Percentiles rank a stretch among this genome's conserved stretches.
These are phyloP conservation scores for Balaenoptera acutorostrata DNA, from an alignment of 2,113 vertebrate species.

Conservation along the genomic window DNA sequence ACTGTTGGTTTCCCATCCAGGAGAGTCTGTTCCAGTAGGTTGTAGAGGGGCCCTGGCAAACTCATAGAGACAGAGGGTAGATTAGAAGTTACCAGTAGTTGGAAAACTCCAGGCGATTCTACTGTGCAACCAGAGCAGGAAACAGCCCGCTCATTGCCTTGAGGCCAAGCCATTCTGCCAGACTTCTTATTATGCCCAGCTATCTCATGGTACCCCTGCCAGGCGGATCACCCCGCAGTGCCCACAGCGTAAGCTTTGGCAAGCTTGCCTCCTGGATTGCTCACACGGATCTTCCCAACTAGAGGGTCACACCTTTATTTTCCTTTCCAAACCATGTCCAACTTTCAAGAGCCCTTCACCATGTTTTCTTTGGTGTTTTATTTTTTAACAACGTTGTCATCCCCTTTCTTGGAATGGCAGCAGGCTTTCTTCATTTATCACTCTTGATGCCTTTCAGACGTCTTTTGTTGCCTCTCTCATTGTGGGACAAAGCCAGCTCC, in stretches of 20 bases:
- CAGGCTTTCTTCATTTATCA: not conserved
- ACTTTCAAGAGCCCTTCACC: not conserved
- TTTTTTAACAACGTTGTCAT: not conserved
- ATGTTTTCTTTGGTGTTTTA: fast-evolving
- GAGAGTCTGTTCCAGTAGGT: not conserved
- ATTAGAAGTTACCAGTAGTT: not conserved
- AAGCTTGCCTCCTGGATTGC: not conserved
- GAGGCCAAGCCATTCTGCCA: not conserved
- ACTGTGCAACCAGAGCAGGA: no score
- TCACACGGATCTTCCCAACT: not conserved
- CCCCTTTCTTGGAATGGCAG: not conserved
- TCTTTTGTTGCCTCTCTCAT: not conserved
- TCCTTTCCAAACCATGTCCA: not conserved
- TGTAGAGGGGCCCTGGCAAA: not conserved
- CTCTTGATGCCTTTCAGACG: not conserved
- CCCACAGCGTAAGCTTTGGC: no score
- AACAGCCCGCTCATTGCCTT: not conserved
- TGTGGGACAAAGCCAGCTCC: not conserved
- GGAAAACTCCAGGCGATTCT: not conserved
- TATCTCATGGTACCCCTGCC: not conserved
- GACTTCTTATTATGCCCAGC: not conserved
- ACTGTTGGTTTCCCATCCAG: not conserved
- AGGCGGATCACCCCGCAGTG: not conserved
- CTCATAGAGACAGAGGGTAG: no score
- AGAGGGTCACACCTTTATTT: fast-evolving